Base-by-base conservation (phyloP, 2,113 vertebrate species). In the Callospermophilus lateralis region DNA sequence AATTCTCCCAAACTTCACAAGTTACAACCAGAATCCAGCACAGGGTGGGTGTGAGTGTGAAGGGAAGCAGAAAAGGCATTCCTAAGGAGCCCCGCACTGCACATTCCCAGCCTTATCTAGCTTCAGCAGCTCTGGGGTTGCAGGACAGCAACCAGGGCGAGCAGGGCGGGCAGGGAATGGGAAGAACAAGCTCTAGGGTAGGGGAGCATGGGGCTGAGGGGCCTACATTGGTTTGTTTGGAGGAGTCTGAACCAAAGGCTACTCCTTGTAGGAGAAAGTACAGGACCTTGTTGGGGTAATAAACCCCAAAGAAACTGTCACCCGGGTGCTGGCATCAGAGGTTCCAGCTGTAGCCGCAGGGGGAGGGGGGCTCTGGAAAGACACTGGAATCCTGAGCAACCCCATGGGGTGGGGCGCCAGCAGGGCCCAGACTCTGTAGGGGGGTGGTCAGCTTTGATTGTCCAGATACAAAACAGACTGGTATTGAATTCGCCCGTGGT, bases 401-500 rank as follows among this genome's bases (percentile, higher is more conserved):
- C 12, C 19, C 90, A 45, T 10, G 11, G 89, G 73, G 85, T 77
- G 68, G 96, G 85, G 91, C 73, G 48, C 94, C 45, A 1, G 61
- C 32, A 0, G 16, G 68, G 88, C 42, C 93, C 90, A 28, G 94
- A 77, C 94, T 92, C 96, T 51, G 90, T 70, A 22, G 94, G 89
- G 74, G 55, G 80, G 88, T 79, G 30, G 90, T 79, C 24, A 0
- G 78, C 92, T 97, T 97, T 97, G 93, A 97, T 96, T 95, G 79
- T 95, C 65, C 94, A 58, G 80, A 93, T 92, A 93, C 95, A 92
- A 96, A 97, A 95, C 94, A 94, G 94, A 88, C 93, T 95, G 53
- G 42, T 90, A 92, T 96, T 96, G 93, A 97, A 97, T 97, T 96
- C 93, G 90, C n/a, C 45, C 20, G 5, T 30, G 26, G 45, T 28